Conservation (phyloP, 2,888 invertebrate species). For the Pilophorus perplexus region DNA sequence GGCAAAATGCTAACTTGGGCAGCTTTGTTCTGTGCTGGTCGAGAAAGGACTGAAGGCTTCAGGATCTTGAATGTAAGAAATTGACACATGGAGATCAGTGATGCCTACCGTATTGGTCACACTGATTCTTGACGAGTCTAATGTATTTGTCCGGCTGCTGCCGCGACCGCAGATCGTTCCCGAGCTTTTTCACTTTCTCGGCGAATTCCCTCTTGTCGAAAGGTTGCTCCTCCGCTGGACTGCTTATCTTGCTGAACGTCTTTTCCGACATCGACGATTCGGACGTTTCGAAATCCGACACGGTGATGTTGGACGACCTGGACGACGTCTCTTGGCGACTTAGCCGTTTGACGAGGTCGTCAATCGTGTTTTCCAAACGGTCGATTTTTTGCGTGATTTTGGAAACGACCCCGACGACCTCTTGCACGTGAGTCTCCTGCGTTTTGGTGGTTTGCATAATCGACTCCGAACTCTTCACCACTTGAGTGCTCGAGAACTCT, state of each 20-base stretch:
- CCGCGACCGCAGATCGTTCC: constrained; percentile 22
- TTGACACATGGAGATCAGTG: no score
- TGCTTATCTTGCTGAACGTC: background rate
- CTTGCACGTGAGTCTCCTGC: constrained; percentile 36
- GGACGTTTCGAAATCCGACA: constrained; percentile 31
- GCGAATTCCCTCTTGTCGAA: constrained; percentile 26
- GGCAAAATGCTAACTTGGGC: no score
- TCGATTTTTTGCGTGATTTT: constrained; percentile 45
- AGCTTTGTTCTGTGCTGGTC: no score
- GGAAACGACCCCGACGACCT: constrained; percentile 43
- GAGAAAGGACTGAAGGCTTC: no score
- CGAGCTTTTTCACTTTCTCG: constrained; percentile 40
- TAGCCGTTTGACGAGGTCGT: constrained; percentile 41
- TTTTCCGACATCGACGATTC: constrained; percentile 1
- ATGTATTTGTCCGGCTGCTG: constrained; percentile 29
- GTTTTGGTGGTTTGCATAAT: constrained; percentile 19
- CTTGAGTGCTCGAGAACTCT: constrained; percentile 38
- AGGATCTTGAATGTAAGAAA: no score
- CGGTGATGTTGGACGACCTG: constrained; percentile 12
- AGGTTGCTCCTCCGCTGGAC: background rate
- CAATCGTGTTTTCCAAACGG: constrained; percentile 43
- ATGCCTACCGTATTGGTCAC: constrained; percentile 37
- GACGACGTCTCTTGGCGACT: constrained; percentile 13
- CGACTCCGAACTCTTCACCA: background rate
- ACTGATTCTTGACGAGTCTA: constrained; percentile 36